Base-by-base conservation (phyloP, 2,888 invertebrate species). In the Erynnis tages region DNA sequence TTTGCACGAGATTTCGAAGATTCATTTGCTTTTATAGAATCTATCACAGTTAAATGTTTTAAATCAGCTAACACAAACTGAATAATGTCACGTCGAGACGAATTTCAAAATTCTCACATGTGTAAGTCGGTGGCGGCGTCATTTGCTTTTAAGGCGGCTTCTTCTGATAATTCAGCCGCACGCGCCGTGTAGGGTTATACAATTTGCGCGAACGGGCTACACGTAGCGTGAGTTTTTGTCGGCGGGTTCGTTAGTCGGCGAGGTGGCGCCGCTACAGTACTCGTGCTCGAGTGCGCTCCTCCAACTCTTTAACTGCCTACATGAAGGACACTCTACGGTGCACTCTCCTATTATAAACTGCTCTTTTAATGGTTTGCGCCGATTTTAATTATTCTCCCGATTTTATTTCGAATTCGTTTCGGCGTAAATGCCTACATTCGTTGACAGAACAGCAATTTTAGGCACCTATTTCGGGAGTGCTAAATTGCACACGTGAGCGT, bases 231-330 rank as follows among this genome's bases (percentile, higher is more conserved):
- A 67, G 79, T 78, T 82, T 84, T 81, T 85, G 84, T 82, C 80
- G 81, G 83, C 72, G 76, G 82, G 84, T 81, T 87, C 86, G 87
- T 86, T 86, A 86, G 84, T 72, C 73, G 71, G 69, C 78, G 78
- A 85, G 84, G 86, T 82, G 84, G 75, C 83, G 83, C 78, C 73
- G 76, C 80, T 76, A 77, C 82, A 80, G 82, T 76, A 82, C 87
- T 87, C 79, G 78, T 79, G 76, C 81, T 81, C 79, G 65, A 87
- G 87, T 69, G 80, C 75, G 78, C 86, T 81, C 78, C 82, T 85
- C 82, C 86, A 86, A 87, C 88, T 87, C 88, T 88, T 87, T 87
- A 88, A 88, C 88, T 87, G 86, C 88, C 88, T 88, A 87, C 86
- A 88, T 85, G 87, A 82, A 88, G 88, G 83, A 82, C 80, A 73